phyloP scores from a whole-genome alignment of 2,113 vertebrate species.

The Chunga burmeisteri region DNA sequence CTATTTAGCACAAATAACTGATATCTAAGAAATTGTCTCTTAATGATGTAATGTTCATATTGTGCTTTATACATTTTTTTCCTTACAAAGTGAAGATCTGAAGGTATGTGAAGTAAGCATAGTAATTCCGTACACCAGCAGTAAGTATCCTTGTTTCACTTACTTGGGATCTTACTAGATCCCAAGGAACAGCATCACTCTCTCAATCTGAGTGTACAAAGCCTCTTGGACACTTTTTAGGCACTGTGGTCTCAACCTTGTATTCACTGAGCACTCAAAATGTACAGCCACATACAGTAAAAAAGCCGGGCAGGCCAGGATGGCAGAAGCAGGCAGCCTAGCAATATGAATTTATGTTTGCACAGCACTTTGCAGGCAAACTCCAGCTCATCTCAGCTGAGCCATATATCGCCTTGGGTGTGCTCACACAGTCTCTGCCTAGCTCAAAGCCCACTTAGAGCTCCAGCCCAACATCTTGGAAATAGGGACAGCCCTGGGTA shows the following conservation, averaged over 20 bases:
- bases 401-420: rapidly evolving
- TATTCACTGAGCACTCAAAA: background rate
- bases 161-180: background rate
- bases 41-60: background rate
- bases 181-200: background rate
- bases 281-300: background rate
- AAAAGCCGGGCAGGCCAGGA: background rate
- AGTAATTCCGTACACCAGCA: background rate
- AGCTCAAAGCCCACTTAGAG: background rate
- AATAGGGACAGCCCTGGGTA: background rate
- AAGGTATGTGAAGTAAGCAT: background rate
- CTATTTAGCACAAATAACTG: background rate
- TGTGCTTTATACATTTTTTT: background rate
- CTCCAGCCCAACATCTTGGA: background rate
- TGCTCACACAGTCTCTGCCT: background rate
- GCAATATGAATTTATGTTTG: background rate
- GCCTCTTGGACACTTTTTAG: background rate
- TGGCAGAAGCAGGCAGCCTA: background rate
- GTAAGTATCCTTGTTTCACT: background rate
- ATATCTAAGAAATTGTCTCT: background rate
- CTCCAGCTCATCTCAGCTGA: background rate
- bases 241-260: background rate
- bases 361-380: background rate
- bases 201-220: background rate
- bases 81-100: background rate